Base-by-base conservation (phyloP, 2,113 vertebrate species). In the Geococcyx californianus region DNA sequence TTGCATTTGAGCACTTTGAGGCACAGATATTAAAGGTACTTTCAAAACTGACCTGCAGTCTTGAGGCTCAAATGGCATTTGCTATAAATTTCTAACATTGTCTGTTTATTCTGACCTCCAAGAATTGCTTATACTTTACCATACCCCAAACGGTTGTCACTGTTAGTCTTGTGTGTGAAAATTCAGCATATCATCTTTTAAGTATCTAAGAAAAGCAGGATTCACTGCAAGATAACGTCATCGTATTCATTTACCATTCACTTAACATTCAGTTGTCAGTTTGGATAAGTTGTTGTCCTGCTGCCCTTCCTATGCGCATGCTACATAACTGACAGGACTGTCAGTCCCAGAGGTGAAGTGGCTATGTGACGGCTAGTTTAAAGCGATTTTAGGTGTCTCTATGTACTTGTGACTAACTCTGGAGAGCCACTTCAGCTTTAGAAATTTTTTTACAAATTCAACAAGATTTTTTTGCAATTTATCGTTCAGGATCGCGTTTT, bases 371-470 rank as follows among this genome's bases (percentile, higher is more conserved):
- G 92, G 51, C 28, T 55, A 63, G 38, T 66, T 95, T 85, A 88
- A 49, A 80, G 66, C 31, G 8, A 78, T 62, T 78, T 80, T 63
- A 64, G 85, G 62, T 70, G 26, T 68, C 45, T 97, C 47, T 29
- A 38, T 87, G 25, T 59, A n/a, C 34, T 95, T 34, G 88, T 95
- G 75, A 88, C 40, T 91, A 89, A 90, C 88, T 95, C 69, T 89
- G 25, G 64, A 87, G 29, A 92, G 23, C 47, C 23, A 75, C 45
- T 92, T 96, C 75, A 87, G 14, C 26, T 85, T 64, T 84, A 87
- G 34, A 36, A 94, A 70, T 91, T 95, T 78, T 85, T 69, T 86
- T 75, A 54, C 69, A 58, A 8, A 9, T 81, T 87, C 40, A 78
- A 13, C 17, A 81, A 62, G 20, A n/a, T 36, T 84, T 91, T 59